phyloP scores from a whole-genome alignment of 2,113 vertebrate species.

The Amphilophus citrinellus region DNA sequence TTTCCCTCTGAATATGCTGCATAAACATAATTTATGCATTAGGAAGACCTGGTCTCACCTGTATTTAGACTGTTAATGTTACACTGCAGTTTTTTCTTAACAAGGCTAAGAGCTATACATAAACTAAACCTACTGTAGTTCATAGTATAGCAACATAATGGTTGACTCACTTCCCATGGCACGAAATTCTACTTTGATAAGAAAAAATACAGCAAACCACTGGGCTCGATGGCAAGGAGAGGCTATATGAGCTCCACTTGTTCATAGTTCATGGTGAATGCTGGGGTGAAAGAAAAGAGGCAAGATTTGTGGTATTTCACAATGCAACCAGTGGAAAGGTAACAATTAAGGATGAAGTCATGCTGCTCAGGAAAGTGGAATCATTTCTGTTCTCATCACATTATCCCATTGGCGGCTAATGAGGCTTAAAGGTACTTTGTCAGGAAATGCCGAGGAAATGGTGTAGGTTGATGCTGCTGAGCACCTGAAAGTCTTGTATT shows the following conservation, averaged over 20 bases:
- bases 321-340: conserved; percentile 35
- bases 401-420: conserved; percentile 46
- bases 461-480: conserved; percentile 33
- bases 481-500: conserved; percentile 15
- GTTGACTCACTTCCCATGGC: not conserved
- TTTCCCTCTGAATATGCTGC: not conserved
- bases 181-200: not conserved
- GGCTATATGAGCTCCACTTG: not conserved
- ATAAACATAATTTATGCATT: not conserved
- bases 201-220: not conserved
- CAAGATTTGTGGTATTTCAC: conserved; percentile 5
- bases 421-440: conserved; percentile 49
- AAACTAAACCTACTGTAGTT: not conserved
- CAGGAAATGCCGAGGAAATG: conserved; percentile 16
- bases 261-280: not conserved
- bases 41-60: not conserved
- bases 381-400: conserved; percentile 45
- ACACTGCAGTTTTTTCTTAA: not conserved
- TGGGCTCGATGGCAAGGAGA: not conserved
- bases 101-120: not conserved
- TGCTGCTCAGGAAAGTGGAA: conserved; percentile 38
- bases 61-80: not conserved
- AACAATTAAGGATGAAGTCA: conserved; percentile 45
- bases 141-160: not conserved
- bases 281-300: not conserved